Percentiles rank a stretch among this genome's conserved stretches.
These are phyloP conservation scores for Pocota personata DNA, from an alignment of 2,888 invertebrate species.

Conservation along the genomic window DNA sequence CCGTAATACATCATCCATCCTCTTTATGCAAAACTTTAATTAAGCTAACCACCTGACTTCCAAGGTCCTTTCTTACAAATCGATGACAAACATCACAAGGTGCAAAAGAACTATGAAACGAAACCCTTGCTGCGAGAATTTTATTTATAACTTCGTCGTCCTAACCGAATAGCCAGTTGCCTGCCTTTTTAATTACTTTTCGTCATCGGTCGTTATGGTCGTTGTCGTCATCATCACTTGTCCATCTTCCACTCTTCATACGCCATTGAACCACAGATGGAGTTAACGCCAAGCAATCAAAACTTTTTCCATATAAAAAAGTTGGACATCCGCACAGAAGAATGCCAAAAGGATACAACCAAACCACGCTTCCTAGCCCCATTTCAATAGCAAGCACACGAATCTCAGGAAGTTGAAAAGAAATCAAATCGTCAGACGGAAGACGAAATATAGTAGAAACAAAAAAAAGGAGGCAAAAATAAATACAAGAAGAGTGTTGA, in stretches of 20 bases:
- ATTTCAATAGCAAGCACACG: constrained; percentile 13
- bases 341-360: constrained; percentile 51
- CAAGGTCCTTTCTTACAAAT: constrained; percentile 31
- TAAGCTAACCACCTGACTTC: constrained; percentile 22
- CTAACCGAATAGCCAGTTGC: constrained; percentile 3
- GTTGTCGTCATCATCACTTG: constrained; percentile 65
- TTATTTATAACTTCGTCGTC: constrained; percentile 60
- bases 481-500: constrained; percentile 37
- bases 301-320: constrained; percentile 73
- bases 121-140: constrained; percentile 28
- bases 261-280: constrained; percentile 73
- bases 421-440: constrained; percentile 68
- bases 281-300: constrained; percentile 72
- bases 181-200: constrained; percentile 69
- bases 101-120: not conserved
- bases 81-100: constrained; percentile 24
- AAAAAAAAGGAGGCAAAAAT: constrained; percentile 9
- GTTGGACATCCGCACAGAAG: constrained; percentile 55
- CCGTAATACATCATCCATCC: not conserved
- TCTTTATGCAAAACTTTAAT: constrained; percentile 46
- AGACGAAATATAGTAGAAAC: constrained; percentile 18
- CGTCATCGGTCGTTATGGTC: constrained; percentile 61
- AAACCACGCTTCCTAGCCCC: constrained; percentile 8
- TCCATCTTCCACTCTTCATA: constrained; percentile 68
- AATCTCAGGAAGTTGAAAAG: constrained; percentile 60